Evolutionary conservation across 2,888 invertebrate species (phyloP).

Genomic region (Troglohyphantes excavatus): DNA sequence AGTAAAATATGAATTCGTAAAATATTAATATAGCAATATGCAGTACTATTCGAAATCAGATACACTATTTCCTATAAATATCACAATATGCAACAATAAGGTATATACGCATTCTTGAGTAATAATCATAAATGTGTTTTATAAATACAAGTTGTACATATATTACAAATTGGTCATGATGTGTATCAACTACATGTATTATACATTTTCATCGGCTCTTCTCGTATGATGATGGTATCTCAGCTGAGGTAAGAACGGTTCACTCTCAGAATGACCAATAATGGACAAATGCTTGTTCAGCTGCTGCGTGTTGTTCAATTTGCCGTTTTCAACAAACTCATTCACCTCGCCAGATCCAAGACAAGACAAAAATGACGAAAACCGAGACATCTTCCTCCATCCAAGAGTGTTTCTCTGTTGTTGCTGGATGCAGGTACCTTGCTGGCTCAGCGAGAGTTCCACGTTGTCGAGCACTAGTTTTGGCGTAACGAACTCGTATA

Average conservation of each 20-base stretch:
- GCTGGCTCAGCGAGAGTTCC: background rate
- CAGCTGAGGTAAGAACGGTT: constrained; percentile 69
- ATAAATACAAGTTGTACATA: no score
- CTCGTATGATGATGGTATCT: constrained; percentile 29
- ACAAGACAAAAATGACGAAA: constrained; percentile 71
- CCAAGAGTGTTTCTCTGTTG: constrained; percentile 8
- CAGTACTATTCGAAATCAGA: no score
- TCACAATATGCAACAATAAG: no score
- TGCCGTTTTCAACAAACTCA: constrained; percentile 38
- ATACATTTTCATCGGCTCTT: constrained; percentile 28
- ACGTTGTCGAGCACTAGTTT: constrained; percentile 24
- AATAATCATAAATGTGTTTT: no score
- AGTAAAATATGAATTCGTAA: no score
- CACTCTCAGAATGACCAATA: constrained; percentile 73
- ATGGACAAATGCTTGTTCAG: constrained; percentile 21
- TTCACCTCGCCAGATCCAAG: constrained; percentile 63
- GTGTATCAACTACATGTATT: background rate
- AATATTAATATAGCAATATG: no score
- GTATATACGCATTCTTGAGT: no score
- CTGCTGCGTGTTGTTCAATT: background rate
- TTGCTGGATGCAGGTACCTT: background rate
- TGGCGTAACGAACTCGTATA: background rate
- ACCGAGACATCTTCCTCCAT: constrained; percentile 43
- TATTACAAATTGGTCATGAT: no score
- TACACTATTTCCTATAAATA: no score